Percentiles rank a stretch among this genome's conserved stretches.
Conservation (phyloP, 2,113 vertebrate species). For the Origma solitaria region DNA sequence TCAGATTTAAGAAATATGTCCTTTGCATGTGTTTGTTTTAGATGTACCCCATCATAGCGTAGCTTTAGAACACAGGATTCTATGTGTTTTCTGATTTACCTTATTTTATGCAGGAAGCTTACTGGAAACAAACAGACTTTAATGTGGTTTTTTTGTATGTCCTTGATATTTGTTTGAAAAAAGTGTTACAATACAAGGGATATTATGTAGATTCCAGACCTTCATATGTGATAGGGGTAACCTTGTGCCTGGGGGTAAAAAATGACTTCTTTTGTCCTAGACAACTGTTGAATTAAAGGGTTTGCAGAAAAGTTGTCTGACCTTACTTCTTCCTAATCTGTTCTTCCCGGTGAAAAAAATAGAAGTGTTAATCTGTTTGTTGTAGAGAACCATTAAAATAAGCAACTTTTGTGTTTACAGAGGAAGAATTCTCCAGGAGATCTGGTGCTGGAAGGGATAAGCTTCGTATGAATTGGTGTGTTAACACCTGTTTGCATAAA, state of each 20-base stretch:
- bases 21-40: not conserved
- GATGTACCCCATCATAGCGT: not conserved
- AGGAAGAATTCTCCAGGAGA: not conserved
- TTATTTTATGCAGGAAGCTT: not conserved
- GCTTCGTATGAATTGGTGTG: not conserved
- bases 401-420: not conserved
- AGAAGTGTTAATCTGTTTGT: not conserved
- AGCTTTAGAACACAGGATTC: not conserved
- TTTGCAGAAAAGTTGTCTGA: not conserved
- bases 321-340: not conserved
- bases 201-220: not conserved
- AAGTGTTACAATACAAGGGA: not conserved
- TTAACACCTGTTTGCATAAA: not conserved
- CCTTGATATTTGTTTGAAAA: not conserved
- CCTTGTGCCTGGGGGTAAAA: not conserved
- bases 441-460: not conserved
- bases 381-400: not conserved
- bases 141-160: not conserved
- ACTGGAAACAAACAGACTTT: not conserved
- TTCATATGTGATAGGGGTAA: not conserved
- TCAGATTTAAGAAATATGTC: not conserved
- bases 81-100: not conserved
- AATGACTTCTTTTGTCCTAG: not conserved
- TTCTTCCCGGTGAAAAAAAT: not conserved
- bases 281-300: not conserved